These are phyloP conservation scores for Endotricha flammealis DNA, from an alignment of 2,888 invertebrate genomes.

Conservation along the genomic window DNA sequence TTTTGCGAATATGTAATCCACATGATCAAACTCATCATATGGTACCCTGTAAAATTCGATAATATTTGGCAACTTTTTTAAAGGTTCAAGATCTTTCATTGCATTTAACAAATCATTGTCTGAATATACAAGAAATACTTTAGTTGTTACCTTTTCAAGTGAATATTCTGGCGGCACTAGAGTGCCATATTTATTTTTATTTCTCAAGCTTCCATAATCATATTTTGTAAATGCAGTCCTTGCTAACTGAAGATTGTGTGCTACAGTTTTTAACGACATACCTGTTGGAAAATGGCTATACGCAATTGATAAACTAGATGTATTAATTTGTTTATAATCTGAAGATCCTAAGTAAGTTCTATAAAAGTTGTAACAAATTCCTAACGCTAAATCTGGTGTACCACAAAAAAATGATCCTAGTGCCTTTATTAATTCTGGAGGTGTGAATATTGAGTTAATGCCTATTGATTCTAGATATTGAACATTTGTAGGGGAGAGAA, in stretches of 20 bases:
- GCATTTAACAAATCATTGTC: too few species aligned
- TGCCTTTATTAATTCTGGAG: not conserved
- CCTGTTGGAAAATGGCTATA: slow-evolving; percentile 44
- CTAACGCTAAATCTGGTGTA: not conserved
- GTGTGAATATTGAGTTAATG: not conserved
- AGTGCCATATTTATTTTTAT: slow-evolving; percentile 21
- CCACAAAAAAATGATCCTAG: not conserved
- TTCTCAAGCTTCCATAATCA: slow-evolving; percentile 26
- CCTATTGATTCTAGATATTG: not conserved
- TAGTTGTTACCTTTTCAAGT: too few species aligned
- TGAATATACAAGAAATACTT: too few species aligned
- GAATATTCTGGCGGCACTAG: too few species aligned
- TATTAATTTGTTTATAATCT: slow-evolving; percentile 25
- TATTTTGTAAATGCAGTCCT: slow-evolving; percentile 28
- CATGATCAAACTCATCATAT: too few species aligned
- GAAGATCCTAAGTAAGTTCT: slow-evolving; percentile 22
- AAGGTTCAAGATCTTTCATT: too few species aligned
- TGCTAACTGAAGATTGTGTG: slow-evolving; percentile 33
- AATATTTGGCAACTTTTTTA: too few species aligned
- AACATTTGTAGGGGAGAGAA: not conserved
- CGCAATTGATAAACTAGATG: slow-evolving; percentile 18
- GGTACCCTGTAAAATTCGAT: too few species aligned
- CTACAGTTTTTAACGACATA: slow-evolving; percentile 54
- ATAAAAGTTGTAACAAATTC: not conserved
- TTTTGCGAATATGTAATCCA: too few species aligned